Base-by-base conservation (phyloP, 92 coral and sea anemone genomes). In the Parazoanthus atlanticus region DNA sequence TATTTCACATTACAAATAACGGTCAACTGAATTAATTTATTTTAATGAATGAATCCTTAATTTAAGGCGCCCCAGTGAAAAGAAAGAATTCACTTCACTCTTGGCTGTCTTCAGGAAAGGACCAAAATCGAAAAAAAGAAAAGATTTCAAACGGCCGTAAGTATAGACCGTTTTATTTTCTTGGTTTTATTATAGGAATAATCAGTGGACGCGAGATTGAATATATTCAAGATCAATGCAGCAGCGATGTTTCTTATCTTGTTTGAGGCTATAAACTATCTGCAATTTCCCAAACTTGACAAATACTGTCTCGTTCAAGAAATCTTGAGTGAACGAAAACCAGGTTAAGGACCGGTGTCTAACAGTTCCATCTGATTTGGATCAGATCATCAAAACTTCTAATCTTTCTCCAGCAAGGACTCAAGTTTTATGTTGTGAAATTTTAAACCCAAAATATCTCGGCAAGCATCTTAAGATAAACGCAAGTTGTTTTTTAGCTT, bases 1-100 rank as follows among this genome's bases (percentile, higher is more conserved):
- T 93, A 89, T 93, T 95, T 89, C 93, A 94, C 92, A 93, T 95
- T 92, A 94, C 93, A 95, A 95, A 93, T 93, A 95, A 92, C 92
- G 92, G 83, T 79, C 71, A 91, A 95, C 91, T 95, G 96, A 93
- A 93, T 95, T 95, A 95, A 90, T 95, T 94, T 92, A 86, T 92
- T 88, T 88, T 93, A 92, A 95, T 92, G 94, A 93, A 95, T 95
- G 89, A 95, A 93, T 88, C 80, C 91, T 86, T 92, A 86, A 90
- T 95, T 93, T 92, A 93, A 89, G 91, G 86, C 88, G 89, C 73
- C 84, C 88, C 74, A 86, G 85, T 90, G 90, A 69, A 88, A 84
- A 77, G 65, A 88, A 64, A 79, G 64, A 78, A 77, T 88, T 92
- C 94, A 92, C 88, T 92, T 85, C 58, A 61, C 82, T 78, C 80